These are phyloP conservation scores for Amyelois transitella DNA, from an alignment of 1,140 invertebrate genomes.

Conservation along the genomic window DNA sequence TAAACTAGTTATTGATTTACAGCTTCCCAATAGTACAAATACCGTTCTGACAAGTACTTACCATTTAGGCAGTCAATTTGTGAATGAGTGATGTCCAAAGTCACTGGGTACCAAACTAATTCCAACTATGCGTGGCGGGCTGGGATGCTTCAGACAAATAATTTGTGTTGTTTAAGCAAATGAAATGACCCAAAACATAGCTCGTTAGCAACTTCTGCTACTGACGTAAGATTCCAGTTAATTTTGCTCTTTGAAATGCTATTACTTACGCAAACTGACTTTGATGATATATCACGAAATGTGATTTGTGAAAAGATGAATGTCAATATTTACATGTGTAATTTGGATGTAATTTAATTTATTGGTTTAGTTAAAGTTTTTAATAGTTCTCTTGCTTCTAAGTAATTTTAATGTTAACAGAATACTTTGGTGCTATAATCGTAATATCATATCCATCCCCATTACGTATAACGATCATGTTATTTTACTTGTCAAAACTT, in stretches of 20 bases:
- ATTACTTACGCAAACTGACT: background rate
- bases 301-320: background rate
- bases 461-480: too few relatives aligned
- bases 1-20: too few relatives aligned
- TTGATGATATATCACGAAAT: background rate
- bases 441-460: too few relatives aligned
- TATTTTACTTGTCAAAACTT: too few relatives aligned
- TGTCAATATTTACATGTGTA: background rate
- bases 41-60: background rate
- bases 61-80: conserved; percentile 8
- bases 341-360: background rate
- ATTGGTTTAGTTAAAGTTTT: background rate
- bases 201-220: background rate
- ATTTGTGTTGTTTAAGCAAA: conserved; percentile 59
- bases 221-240: background rate
- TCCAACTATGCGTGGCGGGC: conserved; percentile 43
- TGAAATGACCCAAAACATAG: conserved; percentile 37
- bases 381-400: too few relatives aligned
- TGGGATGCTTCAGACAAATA: conserved; percentile 43
- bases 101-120: conserved; percentile 30
- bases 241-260: background rate
- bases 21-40: too few relatives aligned
- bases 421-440: too few relatives aligned
- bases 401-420: too few relatives aligned
- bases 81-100: conserved; percentile 31